Evolutionary conservation across 2,888 invertebrate genomes (phyloP), one percentile per base, ranked within the genome.

Genomic region (Pyrocoelia pectoralis): DNA sequence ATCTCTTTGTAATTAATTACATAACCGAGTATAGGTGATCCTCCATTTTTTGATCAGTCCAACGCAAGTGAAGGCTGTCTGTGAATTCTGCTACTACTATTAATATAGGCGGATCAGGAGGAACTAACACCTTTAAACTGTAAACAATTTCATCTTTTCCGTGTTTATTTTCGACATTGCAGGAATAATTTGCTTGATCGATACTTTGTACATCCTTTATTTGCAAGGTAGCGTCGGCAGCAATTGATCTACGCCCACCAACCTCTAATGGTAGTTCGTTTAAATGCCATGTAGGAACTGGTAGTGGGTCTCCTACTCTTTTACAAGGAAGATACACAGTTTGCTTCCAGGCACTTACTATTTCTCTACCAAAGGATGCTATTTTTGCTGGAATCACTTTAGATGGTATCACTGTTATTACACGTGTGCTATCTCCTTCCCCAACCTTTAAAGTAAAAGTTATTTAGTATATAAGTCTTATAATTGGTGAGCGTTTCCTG

Each of bases 101-200:
- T 24, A 96, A 82, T 29, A 89, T 87, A 1, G 96, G 95, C 0
- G 94, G 90, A 66, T 93, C 93, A 0, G 95, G 96, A 2, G 95
- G 94, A 54, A 94, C 94, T 81, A 89, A 84, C 52, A 89, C 88
- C 72, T 87, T 88, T 15, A 92, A 85, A 60, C 87, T 87, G 79
- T 94, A 94, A 0, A 90, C 87, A 65, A 95, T 93, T 73, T 92
- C 91, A 80, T 94, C 95, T 57, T 87, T 87, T 1, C 94, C 94
- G 81, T 93, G 89, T 8, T 86, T 85, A 79, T 97, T 96, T 75
- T 93, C 92, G 0, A 94, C 94, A 29, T 86, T 84, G 77, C 96
- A 97, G 0, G 94, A 93, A 80, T 95, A 97, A 82, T 95, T 95
- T 10, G 94, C 95, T 71, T 92, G 92, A 80, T 96, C 95, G 15